These are phyloP conservation scores for Chrysomela aeneicollis DNA, from an alignment of 2,888 invertebrate species.

Conservation along the genomic window DNA sequence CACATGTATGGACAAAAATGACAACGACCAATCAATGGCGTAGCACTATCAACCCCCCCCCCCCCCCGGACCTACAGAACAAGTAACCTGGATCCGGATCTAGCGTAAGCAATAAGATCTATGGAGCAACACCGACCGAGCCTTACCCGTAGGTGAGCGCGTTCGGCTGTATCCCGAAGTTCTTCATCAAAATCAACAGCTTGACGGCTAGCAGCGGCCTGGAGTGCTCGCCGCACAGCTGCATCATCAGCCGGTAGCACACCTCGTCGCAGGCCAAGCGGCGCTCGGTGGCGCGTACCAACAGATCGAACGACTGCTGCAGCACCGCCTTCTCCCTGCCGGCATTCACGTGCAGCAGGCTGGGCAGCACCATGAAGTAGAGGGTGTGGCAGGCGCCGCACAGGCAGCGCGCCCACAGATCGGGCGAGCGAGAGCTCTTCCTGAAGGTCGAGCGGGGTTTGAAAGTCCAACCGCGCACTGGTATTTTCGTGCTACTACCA, in stretches of 20 bases:
- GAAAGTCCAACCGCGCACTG: too few species aligned
- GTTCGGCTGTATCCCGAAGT: constrained; percentile 93
- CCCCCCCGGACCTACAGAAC: too few species aligned
- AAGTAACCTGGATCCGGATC: too few species aligned
- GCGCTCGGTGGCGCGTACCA: constrained; percentile 86
- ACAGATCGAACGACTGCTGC: constrained; percentile 83
- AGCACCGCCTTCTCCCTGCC: constrained; percentile 81
- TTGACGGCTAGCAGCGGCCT: constrained; percentile 95
- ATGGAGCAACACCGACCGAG: neutral
- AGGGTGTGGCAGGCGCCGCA: constrained; percentile 90
- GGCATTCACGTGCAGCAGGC: constrained; percentile 75
- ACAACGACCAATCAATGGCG: too few species aligned
- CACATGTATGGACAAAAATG: too few species aligned
- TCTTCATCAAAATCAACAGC: constrained; percentile 88
- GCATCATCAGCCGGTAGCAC: constrained; percentile 98
- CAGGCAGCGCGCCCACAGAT: constrained; percentile 92
- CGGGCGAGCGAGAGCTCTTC: constrained; percentile 66
- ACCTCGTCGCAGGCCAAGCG: constrained; percentile 93
- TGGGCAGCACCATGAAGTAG: constrained; percentile 93
- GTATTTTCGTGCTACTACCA: too few species aligned
- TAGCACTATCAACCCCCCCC: too few species aligned
- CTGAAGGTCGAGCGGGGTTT: too few species aligned
- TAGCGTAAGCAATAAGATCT: too few species aligned
- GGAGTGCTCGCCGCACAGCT: constrained; percentile 94
- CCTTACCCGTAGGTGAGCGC: constrained; percentile 93